Conservation (phyloP, 2,113 vertebrate species). For the Pogonocichla stellata region DNA sequence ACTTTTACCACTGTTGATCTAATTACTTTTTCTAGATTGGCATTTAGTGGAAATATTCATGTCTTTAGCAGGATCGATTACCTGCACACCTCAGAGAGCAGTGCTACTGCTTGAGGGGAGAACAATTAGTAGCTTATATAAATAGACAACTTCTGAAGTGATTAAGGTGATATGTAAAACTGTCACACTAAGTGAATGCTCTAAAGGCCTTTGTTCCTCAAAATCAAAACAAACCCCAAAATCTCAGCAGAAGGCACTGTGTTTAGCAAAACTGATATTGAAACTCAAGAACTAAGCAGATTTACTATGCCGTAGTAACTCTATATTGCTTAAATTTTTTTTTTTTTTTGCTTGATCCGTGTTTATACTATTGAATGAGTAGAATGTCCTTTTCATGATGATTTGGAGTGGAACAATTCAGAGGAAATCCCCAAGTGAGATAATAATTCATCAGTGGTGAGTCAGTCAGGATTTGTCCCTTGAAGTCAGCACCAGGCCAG, state of each 20-base stretch:
- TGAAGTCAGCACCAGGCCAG: neutral
- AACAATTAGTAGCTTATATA: slow-evolving; percentile 35
- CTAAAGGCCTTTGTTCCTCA: neutral
- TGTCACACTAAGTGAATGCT: neutral
- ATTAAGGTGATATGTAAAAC: slow-evolving; percentile 35
- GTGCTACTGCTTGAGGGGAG: slow-evolving; percentile 3
- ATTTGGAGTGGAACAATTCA: neutral
- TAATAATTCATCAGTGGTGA: neutral
- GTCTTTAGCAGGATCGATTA: slow-evolving; percentile 37
- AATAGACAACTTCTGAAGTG: slow-evolving; percentile 44
- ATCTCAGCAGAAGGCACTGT: neutral
- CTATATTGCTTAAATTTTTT: neutral
- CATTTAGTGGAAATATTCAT: neutral
- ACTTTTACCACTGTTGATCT: neutral
- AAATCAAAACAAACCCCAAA: neutral
- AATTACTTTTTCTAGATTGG: slow-evolving; percentile 26
- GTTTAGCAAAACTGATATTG: neutral
- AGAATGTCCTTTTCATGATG: neutral
- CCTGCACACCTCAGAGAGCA: slow-evolving; percentile 27
- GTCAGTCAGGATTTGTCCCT: neutral
- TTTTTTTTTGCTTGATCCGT: neutral
- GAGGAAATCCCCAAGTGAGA: slow-evolving; percentile 32
- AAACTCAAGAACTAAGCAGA: neutral
- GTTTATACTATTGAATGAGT: neutral
- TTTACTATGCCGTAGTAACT: neutral